Evolutionary conservation across 2,797 vertebrate species (phyloP).

Genomic region (Hoplostethus mediterraneus): DNA sequence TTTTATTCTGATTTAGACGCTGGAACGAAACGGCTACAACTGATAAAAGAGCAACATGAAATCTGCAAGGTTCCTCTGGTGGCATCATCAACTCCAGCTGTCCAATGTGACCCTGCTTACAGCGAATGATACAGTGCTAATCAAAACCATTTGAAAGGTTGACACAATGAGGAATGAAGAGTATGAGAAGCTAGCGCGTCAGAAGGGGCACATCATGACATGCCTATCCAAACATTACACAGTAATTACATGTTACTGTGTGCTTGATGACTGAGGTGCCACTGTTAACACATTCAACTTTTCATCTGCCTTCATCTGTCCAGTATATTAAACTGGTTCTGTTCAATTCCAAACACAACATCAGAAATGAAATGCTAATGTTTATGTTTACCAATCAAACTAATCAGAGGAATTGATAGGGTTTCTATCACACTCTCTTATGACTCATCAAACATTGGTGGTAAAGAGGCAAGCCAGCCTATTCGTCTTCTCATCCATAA

Average conservation of each 20-base stretch:
- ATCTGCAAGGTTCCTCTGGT: conserved; percentile 21
- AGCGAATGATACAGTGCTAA: neutral
- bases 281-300: neutral
- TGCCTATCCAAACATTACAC: no score
- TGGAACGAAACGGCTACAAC: conserved; percentile 42
- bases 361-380: conserved; percentile 13
- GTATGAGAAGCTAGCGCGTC: no score
- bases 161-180: no score
- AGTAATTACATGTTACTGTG: no score
- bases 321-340: neutral
- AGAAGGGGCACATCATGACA: no score
- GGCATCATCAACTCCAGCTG: conserved; percentile 9
- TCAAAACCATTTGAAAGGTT: no score
- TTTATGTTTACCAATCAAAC: conserved; percentile 38
- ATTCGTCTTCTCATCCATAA: no score
- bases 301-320: neutral
- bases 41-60: conserved; percentile 46
- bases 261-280: conserved; percentile 1
- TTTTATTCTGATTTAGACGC: conserved; percentile 27
- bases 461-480: no score
- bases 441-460: no score
- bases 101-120: neutral
- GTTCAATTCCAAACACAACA: neutral
- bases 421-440: neutral
- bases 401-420: conserved; percentile 6